phyloP scores from a whole-genome alignment of 64 coral and sea anemone species.

The Montipora foliosa region DNA sequence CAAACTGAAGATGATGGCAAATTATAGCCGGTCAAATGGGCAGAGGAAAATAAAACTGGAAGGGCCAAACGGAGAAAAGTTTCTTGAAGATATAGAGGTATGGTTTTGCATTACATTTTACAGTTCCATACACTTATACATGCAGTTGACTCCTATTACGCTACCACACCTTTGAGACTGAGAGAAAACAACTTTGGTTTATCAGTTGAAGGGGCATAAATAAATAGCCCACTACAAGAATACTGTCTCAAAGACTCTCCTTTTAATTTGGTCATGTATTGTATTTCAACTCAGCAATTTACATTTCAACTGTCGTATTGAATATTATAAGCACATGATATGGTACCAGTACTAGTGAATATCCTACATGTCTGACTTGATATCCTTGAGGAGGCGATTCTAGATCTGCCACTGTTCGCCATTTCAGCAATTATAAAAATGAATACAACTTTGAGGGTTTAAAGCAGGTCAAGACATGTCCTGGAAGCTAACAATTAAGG shows the following conservation, averaged over 20 bases:
- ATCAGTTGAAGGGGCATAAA: slow-evolving; percentile 46
- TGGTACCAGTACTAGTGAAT: slow-evolving; percentile 43
- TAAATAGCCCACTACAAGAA: slow-evolving; percentile 25
- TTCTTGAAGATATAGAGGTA: slow-evolving; percentile 59
- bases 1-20: slow-evolving; percentile 48
- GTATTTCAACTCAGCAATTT: slow-evolving; percentile 46
- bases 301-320: slow-evolving; percentile 52
- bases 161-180: slow-evolving; percentile 57
- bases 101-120: slow-evolving; percentile 59
- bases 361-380: slow-evolving; percentile 58
- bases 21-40: slow-evolving; percentile 53
- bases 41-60: slow-evolving; percentile 43
- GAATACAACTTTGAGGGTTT: slow-evolving; percentile 48
- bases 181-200: slow-evolving; percentile 53
- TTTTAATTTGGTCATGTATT: slow-evolving; percentile 30
- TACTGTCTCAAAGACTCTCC: neutral
- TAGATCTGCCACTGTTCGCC: slow-evolving; percentile 26
- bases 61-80: slow-evolving; percentile 61
- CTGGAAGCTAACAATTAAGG: slow-evolving; percentile 49
- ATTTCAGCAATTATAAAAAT: slow-evolving; percentile 56
- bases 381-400: slow-evolving; percentile 52
- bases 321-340: slow-evolving; percentile 26
- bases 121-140: slow-evolving; percentile 57
- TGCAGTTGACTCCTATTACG: slow-evolving; percentile 55
- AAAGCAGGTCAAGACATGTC: slow-evolving; percentile 63